These are phyloP conservation scores for Thymelicus lineola DNA, from an alignment of 2,888 invertebrate genomes.

Conservation along the genomic window DNA sequence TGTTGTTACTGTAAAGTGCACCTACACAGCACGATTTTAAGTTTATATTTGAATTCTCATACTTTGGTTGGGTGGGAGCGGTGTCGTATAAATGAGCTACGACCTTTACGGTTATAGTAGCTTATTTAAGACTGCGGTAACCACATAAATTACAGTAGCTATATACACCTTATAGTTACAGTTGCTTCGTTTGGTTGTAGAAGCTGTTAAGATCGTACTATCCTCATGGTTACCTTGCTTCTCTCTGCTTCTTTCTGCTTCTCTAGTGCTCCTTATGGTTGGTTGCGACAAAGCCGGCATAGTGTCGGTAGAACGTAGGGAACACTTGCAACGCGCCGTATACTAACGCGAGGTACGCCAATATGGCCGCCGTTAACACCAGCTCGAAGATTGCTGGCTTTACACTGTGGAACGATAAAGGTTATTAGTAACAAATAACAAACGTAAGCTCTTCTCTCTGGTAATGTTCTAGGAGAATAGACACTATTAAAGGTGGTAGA, in stretches of 20 bases:
- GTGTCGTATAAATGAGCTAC: too few relatives aligned
- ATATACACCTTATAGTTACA: neutral
- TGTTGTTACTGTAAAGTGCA: too few relatives aligned
- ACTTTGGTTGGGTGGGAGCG: too few relatives aligned
- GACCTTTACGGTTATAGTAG: too few relatives aligned
- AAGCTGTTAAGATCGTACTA: neutral
- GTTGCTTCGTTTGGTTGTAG: neutral
- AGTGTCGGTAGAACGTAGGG: conserved; percentile 87
- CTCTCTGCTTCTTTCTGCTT: neutral
- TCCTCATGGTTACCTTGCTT: neutral
- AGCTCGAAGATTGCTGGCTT: conserved; percentile 99
- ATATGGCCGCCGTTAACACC: conserved; percentile 94
- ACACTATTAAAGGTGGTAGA: too few relatives aligned
- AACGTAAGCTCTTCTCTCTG: too few relatives aligned
- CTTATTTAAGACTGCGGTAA: neutral
- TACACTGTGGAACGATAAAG: conserved; percentile 86
- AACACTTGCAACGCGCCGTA: conserved; percentile 92
- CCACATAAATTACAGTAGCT: neutral
- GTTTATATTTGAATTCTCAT: too few relatives aligned
- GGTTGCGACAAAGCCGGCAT: conserved; percentile 81
- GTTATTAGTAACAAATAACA: too few relatives aligned
- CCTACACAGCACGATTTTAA: too few relatives aligned
- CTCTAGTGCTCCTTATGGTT: conserved; percentile 71
- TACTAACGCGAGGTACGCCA: conserved; percentile 93
- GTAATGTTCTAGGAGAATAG: too few relatives aligned